These are phyloP conservation scores for Abramis brama DNA, from an alignment of 2,113 vertebrate species.

Conservation along the genomic window DNA sequence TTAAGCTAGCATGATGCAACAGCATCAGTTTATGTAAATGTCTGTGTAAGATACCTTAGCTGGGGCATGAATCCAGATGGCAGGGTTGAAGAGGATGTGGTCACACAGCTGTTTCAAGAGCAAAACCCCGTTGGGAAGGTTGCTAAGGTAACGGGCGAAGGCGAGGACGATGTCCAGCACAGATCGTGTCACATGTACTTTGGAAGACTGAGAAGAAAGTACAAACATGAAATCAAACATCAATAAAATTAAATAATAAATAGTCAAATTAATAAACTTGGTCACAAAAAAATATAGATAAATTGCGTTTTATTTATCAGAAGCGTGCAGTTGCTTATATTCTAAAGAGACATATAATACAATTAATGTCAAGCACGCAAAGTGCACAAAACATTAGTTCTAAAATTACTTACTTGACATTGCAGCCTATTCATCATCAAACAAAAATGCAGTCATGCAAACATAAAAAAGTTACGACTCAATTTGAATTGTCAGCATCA, in stretches of 20 bases:
- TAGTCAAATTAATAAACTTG: neutral
- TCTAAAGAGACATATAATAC: too few relatives aligned
- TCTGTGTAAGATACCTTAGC: conserved; percentile 82
- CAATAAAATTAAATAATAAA: neutral
- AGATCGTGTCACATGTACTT: conserved; percentile 88
- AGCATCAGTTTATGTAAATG: conserved; percentile 20
- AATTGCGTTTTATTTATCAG: too few relatives aligned
- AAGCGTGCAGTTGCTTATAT: too few relatives aligned
- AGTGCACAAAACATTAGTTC: too few relatives aligned
- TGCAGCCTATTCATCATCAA: too few relatives aligned
- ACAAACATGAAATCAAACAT: conserved; percentile 10
- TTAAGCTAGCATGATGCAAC: neutral
- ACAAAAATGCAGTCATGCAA: too few relatives aligned
- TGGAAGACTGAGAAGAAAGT: conserved; percentile 85
- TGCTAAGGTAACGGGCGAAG: conserved; percentile 96
- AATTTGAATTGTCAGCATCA: too few relatives aligned
- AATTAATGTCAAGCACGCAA: too few relatives aligned
- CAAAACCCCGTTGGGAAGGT: conserved; percentile 88
- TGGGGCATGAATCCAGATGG: conserved; percentile 96
- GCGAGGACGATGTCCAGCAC: conserved; percentile 94
- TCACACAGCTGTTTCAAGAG: conserved; percentile 97
- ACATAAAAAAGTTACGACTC: too few relatives aligned
- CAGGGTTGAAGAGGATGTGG: conserved; percentile 95
- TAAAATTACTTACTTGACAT: too few relatives aligned
- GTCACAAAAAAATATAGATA: too few relatives aligned